Base-by-base conservation (phyloP, 53 echinoderm and acorn worm species). In the Paracentrotus lividus region DNA sequence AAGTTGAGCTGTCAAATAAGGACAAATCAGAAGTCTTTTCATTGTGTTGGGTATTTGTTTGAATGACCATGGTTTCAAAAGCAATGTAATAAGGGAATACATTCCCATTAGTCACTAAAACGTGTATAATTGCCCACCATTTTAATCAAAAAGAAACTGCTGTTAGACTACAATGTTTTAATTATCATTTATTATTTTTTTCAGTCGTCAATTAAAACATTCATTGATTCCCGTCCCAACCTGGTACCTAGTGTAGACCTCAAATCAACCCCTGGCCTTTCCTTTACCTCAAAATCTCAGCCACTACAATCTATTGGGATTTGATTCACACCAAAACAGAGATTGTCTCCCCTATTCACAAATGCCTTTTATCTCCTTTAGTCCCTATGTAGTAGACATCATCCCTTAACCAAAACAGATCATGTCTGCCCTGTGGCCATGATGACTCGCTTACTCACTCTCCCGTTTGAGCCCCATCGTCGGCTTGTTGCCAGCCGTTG, bases 401-500 rank as follows among this genome's bases (percentile, higher is more conserved):
- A 64, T 44, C 65, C 89, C 42, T 42, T 66, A 89, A 89, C 89
- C 89, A 89, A 89, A 89, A 89, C 89, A 89, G 89, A 89, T 64
- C 65, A 89, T 89, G 89, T 89, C 89, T 89, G 89, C 89, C 65
- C 44, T 89, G 43, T 89, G 86, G 86, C 16, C 44, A 57, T 44
- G 58, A 89, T 60, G 61, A 89, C 89, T 57, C 64, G 65, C 89
- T 61, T 64, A 89, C 89, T 61, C 89, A 89, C 89, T 89, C 89
- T 8, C 89, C 43, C 45, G 64, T 66, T 34, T 57, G 55, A 87
- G 21, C 87, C 87, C 33, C 89, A 61, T 89, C 89, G 58, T 89
- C 88, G 33, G 57, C 89, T 64, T 89, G 89, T 89, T 89, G 89
- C 89, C 89, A 89, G 89, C 89, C 89, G 21, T n/a, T 65, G 89